Base-by-base conservation (phyloP, 2,113 vertebrate species). In the Microcebus lehilahytsara region DNA sequence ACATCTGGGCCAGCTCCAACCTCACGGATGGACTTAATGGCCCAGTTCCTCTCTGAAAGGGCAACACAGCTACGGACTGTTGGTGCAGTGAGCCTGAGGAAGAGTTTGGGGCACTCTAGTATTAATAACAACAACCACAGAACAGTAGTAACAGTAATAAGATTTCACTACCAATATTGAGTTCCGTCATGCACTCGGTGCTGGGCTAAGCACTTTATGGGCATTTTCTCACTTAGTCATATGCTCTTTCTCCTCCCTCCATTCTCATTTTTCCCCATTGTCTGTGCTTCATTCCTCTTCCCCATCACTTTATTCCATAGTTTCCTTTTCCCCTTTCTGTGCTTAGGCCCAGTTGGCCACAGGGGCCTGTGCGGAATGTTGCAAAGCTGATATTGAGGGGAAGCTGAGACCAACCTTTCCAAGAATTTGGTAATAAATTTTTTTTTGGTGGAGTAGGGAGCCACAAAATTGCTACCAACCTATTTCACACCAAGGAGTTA, bases 11-110 rank as follows among this genome's bases (percentile, higher is more conserved):
- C 4, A 46, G 25, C 34, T 79, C 56, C 51, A 40, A 40, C 37
- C 66, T 74, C 51, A 40, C 1, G 9, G 13, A 2, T n/a, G 14
- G 7, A 34, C 23, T 58, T 25, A 13, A 32, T 2, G 42, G 56
- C 34, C 42, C 13, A 5, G 14, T 66, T 86, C 34, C 60, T 51
- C 75, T 42, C 37, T 42, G 34, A 53, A 53, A 9, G 11, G 32
- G 0, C 7, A 69, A 40, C 3, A 3, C 3, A n/a, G 34, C 6
- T 2, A 30, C 13, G 14, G 37, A 17, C 17, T n/a, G 64, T 67
- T 49, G 23, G 16, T 64, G 20, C 93, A 66, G 85, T 40, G 25
- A 51, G 7, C 4, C 37, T 34, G 58, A 5, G 58, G 42, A 32
- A 40, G 34, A 83, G 23, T 64, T n/a, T 67, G 40, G 25, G 64